Base-by-base conservation (phyloP, 2,888 invertebrate genomes). In the Drosophila borborema region DNA sequence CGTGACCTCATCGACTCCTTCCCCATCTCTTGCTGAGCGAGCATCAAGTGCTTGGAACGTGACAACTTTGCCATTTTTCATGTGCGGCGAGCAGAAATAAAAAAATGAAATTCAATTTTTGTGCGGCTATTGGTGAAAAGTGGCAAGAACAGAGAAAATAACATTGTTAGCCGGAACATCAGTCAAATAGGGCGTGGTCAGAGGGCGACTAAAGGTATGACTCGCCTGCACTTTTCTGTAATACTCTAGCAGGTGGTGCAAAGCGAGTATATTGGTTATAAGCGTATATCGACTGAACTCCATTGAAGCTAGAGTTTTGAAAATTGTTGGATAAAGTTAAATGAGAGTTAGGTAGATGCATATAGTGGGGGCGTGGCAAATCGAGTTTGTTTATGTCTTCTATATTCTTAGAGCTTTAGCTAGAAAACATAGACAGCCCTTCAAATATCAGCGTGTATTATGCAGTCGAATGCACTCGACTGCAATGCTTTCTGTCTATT, bases 61-160 rank as follows among this genome's bases (percentile, higher is more conserved):
- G 90, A 85, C 89, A 80, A 59, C 77, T 85, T 58, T 61, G 58
- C 83, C 58, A 90, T 90, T 86, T 86, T 77, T 89, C 84, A 86
- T 74, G 62, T 71, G 46, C 54, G 75, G 64, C 38, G 51, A 61
- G 69, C 59, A 53, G 38, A 54, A 36, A 41, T 43, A 46, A 45
- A 49, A 45, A 55, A 43, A 72, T 81, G 40, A 74, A 89, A 86
- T 86, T 64, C 74, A 69, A 80, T 86, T 85, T 89, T 77, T 77
- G 16, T 77, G 72, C 59, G 81, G 86, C 83, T 83, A 86, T 84
- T 73, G 72, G 64, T 31, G 58, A 55, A 55, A 63, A 68, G 58
- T 31, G 31, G 49, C n/a, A 51, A 31, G 18, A 34, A n/a, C 31
- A 12, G 31, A 12, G 34, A 67, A 82, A 77, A 85, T 64, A 62